Conservation (phyloP, 2,113 vertebrate genomes). For the Dascyllus trimaculatus region DNA sequence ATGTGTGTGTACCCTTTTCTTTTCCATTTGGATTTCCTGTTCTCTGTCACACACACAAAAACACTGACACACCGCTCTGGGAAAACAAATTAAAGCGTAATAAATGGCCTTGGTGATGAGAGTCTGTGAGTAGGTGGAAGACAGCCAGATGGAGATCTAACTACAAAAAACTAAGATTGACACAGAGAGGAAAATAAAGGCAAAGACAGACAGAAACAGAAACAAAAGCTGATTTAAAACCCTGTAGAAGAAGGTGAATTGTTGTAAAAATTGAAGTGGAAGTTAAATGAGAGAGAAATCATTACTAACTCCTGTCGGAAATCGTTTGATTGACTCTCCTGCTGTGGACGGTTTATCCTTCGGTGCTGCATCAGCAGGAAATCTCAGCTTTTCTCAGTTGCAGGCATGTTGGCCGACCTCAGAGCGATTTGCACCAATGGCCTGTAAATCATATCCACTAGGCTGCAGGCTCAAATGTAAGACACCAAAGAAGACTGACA, state of each 20-base stretch:
- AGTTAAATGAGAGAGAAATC: constrained; percentile 17
- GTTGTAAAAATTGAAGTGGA: neutral
- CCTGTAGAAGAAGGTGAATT: neutral
- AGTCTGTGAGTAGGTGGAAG: neutral
- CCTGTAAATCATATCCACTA: neutral
- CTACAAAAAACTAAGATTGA: neutral
- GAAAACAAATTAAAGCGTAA: constrained; percentile 50
- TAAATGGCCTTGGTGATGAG: constrained; percentile 18
- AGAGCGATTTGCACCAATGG: neutral
- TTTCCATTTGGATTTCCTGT: neutral
- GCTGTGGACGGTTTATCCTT: constrained; percentile 19
- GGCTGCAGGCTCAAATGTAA: neutral
- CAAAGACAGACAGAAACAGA: neutral
- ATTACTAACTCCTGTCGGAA: neutral
- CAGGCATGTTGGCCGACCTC: neutral
- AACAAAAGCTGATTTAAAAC: neutral
- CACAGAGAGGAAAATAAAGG: neutral
- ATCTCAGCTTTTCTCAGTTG: neutral
- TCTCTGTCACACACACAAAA: neutral
- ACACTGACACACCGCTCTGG: constrained; percentile 7
- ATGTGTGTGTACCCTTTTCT: neutral
- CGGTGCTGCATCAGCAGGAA: constrained; percentile 35
- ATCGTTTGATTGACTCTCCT: constrained; percentile 1
- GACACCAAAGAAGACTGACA: too few species aligned
- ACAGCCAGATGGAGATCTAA: neutral